Evolutionary conservation across 2,113 vertebrate species (phyloP).

Genomic region (Alaudala cheleensis): DNA sequence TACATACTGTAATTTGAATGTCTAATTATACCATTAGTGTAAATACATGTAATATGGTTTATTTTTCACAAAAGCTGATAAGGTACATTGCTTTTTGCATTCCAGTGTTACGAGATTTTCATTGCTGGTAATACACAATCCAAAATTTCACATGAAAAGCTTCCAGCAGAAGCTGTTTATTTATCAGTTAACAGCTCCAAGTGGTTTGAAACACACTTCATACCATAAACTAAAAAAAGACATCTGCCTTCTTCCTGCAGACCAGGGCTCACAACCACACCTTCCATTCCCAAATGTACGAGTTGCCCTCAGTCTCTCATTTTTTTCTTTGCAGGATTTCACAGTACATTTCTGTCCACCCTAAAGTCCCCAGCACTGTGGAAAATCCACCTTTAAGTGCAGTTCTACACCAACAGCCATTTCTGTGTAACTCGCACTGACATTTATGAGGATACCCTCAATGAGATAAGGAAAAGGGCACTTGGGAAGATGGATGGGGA

Average conservation of each 20-base stretch:
- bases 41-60: slow-evolving; percentile 83
- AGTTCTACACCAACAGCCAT: not conserved
- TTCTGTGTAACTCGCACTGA: not conserved
- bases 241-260: not conserved
- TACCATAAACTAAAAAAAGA: not conserved
- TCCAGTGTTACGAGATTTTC: slow-evolving; percentile 20
- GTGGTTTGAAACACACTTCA: not conserved
- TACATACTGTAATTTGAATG: slow-evolving; percentile 83
- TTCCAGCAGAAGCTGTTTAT: not conserved
- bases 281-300: not conserved
- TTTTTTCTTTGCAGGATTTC: not conserved
- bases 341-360: not conserved
- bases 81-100: slow-evolving; percentile 65
- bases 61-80: slow-evolving; percentile 74
- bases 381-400: not conserved
- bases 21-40: slow-evolving; percentile 83
- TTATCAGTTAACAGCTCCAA: not conserved
- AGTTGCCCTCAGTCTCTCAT: not conserved
- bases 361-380: not conserved
- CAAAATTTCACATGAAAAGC: not conserved
- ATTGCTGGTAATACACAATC: not conserved
- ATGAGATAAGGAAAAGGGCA: not conserved
- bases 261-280: not conserved
- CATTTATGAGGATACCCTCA: not conserved
- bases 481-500: not conserved